Conservation (phyloP, 2,888 invertebrate species). For the Cryptocephalus moraei region DNA sequence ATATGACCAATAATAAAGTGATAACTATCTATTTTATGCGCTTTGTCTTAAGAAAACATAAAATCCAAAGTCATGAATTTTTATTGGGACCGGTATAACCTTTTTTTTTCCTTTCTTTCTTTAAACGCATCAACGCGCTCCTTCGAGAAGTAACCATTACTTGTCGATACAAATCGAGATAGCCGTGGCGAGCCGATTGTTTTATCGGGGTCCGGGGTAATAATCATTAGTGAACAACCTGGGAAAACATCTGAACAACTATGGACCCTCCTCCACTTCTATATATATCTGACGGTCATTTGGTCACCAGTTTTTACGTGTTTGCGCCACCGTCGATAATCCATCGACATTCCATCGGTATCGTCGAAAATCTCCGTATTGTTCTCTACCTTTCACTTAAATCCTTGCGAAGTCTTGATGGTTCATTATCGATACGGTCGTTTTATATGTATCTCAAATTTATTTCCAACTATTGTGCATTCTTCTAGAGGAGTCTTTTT, state of each 20-base stretch:
- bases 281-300: conserved; percentile 10
- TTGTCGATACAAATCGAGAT: conserved; percentile 30
- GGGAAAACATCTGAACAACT: conserved; percentile 17
- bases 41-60: conserved; percentile 17
- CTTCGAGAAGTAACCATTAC: conserved; percentile 24
- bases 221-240: conserved; percentile 29
- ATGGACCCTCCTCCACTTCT: conserved; percentile 8
- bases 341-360: too few species aligned
- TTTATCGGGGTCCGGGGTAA: conserved; percentile 28
- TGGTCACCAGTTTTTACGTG: conserved; percentile 9
- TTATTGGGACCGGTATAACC: conserved; percentile 16
- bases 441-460: too few species aligned
- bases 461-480: too few species aligned
- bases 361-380: too few species aligned
- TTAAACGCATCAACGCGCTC: conserved; percentile 14
- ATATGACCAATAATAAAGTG: conserved; percentile 19
- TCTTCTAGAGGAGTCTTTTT: too few species aligned
- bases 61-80: conserved; percentile 21
- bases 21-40: conserved; percentile 18
- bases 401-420: too few species aligned
- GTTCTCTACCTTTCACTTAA: too few species aligned
- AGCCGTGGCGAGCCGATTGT: conserved; percentile 24
- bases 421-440: too few species aligned
- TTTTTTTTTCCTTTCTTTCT: conserved; percentile 9
- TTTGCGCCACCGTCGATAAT: not conserved